Percentiles rank a stretch among this genome's conserved stretches.
These are phyloP conservation scores for Penaeus monodon DNA, from an alignment of 2,888 invertebrate species.

Conservation along the genomic window DNA sequence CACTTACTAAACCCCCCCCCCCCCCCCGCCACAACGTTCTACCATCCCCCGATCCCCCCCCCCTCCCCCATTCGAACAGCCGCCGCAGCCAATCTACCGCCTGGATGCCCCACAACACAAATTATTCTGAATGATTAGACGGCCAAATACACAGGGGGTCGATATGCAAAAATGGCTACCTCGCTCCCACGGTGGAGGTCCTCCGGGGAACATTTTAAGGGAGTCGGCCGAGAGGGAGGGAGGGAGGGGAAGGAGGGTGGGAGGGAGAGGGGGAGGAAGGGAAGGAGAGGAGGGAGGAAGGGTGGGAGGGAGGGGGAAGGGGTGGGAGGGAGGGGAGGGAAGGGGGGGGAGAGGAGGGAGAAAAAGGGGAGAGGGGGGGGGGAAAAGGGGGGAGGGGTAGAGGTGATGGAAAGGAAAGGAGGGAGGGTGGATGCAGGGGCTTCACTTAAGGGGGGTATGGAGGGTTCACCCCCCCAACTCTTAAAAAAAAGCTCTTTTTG, in stretches of 20 bases:
- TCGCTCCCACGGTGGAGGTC: background rate
- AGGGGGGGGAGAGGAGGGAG: background rate
- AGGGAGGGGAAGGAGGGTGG: too few species aligned
- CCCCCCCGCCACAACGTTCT: too few species aligned
- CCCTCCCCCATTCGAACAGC: background rate
- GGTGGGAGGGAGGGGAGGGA: background rate
- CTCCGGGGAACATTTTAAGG: too few species aligned
- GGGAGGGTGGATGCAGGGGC: background rate
- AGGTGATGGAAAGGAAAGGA: background rate
- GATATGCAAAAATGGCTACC: conserved; percentile 9
- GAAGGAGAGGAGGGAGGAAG: background rate
- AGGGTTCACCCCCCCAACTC: too few species aligned
- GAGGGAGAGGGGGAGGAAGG: background rate
- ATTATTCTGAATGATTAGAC: conserved; percentile 35
- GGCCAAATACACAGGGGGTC: conserved; percentile 18
- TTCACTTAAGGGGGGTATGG: too few species aligned
- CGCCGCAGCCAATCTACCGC: conserved; percentile 10
- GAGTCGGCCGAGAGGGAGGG: background rate
- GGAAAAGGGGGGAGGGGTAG: too few species aligned
- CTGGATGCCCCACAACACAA: conserved; percentile 15
- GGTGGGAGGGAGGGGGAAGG: too few species aligned
- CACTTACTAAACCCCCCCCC: too few species aligned
- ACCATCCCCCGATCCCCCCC: background rate
- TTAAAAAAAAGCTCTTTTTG: too few species aligned
- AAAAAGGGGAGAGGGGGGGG: background rate